Evolutionary conservation across 2,113 vertebrate genomes (phyloP), one percentile per base, ranked within the genome.

Genomic region (Tauraco erythrolophus): DNA sequence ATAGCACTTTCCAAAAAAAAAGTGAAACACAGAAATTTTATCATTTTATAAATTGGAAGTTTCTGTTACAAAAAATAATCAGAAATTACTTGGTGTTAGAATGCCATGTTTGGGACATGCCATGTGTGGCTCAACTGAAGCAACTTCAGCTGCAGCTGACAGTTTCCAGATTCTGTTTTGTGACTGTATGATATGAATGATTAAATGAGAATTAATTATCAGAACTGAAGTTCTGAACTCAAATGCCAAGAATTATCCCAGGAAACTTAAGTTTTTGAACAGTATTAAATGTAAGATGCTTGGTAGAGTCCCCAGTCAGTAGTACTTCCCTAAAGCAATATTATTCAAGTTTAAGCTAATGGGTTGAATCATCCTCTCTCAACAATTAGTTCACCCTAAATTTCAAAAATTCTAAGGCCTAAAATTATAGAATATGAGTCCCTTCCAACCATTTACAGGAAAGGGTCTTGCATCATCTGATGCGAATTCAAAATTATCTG

Each of bases 11-110:
- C 1, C 13, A 76, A 50, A 91, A 27, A 50, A 65, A 39, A 43
- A 39, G 5, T 18, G 22, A 70, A 82, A 37, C 0, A 0, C 3
- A n/a, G 3, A 37, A 3, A 24, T 50, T 72, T 60, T 18, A 0
- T 30, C 27, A 48, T 58, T 64, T 68, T 79, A 51, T 37, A 25
- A 50, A 66, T 37, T 16, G 7, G 12, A 76, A 82, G 6, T 4
- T 57, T 77, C 27, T 56, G 4, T 70, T 61, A 51, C 19, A 12
- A 30, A 19, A 39, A 37, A 31, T 15, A 35, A 39, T 6, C 9
- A 37, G 25, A 53, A 74, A 69, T 21, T 48, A 14, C 69, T 50
- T 45, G 64, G 15, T 41, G 11, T 51, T 75, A 48, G 86, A 93
- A 71, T 58, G 8, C 11, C 9, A 19, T 39, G 14, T 78, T 37